These are phyloP conservation scores for Mixornis gularis DNA, from an alignment of 2,113 vertebrate species.

Conservation along the genomic window DNA sequence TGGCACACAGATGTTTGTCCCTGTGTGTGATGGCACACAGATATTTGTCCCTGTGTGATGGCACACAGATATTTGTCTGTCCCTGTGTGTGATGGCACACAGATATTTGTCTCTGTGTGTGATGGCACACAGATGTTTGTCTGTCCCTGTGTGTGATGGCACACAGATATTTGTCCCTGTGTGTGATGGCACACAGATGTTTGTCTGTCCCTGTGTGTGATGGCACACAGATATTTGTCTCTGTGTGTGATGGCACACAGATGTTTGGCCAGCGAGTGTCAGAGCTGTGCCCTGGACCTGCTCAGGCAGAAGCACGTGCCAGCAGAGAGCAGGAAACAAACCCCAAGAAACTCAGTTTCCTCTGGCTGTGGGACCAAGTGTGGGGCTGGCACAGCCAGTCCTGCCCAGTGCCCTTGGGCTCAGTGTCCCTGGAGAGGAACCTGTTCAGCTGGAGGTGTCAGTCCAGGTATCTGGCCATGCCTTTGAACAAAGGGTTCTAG, in stretches of 20 bases:
- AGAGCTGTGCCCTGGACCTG: not conserved
- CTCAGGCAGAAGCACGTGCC: not conserved
- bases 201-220: too few species aligned
- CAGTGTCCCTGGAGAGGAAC: not conserved
- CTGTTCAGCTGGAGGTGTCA: not conserved
- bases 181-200: too few species aligned
- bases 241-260: not conserved
- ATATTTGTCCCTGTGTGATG: too few species aligned
- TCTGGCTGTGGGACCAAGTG: not conserved
- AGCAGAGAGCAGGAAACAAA: not conserved
- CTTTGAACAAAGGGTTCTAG: not conserved
- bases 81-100: too few species aligned
- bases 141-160: too few species aligned
- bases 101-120: too few species aligned
- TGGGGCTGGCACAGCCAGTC: rapidly evolving
- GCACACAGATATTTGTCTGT: not conserved
- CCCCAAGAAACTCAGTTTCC: not conserved
- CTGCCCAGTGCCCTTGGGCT: not conserved
- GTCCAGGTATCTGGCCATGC: not conserved
- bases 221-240: not conserved
- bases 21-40: too few species aligned
- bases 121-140: too few species aligned
- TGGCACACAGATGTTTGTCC: too few species aligned
- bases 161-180: too few species aligned
- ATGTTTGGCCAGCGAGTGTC: not conserved